Evolutionary conservation across 2,888 invertebrate species (phyloP).

Genomic region (Ormia ochracea): DNA sequence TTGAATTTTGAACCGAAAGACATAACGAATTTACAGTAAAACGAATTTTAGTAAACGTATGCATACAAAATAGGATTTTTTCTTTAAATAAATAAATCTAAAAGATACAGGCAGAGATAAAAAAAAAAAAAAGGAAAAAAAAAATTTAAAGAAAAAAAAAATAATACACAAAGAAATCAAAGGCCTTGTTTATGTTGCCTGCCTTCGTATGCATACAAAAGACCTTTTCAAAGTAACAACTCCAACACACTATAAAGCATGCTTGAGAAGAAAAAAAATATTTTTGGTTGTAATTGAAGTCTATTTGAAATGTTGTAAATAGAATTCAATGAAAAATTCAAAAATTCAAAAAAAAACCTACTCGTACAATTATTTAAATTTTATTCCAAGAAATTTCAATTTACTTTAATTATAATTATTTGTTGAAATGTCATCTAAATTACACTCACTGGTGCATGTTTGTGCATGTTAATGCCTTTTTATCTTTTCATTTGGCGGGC

Average conservation of each 20-base stretch:
- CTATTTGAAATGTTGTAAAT: neutral
- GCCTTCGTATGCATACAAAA: neutral
- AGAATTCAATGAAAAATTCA: neutral
- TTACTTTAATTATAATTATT: conserved; percentile 30
- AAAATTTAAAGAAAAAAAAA: neutral
- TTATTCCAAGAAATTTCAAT: conserved; percentile 37
- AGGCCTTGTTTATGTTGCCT: neutral
- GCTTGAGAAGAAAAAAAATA: neutral
- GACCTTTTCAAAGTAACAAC: neutral
- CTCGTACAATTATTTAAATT: conserved; percentile 37
- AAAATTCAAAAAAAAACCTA: no score
- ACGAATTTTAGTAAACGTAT: neutral
- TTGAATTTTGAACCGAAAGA: conserved; percentile 6
- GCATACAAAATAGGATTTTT: no score
- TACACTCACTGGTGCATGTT: neutral
- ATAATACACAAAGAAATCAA: neutral
- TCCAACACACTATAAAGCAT: conserved; percentile 3
- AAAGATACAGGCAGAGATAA: neutral
- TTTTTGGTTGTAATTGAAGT: neutral
- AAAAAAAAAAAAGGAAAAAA: no score
- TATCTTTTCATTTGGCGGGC: conserved; percentile 34
- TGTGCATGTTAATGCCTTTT: conserved; percentile 7
- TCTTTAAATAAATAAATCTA: neutral
- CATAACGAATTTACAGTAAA: neutral
- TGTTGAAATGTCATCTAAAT: conserved; percentile 43